These are phyloP conservation scores for Leptopilina myrica DNA, from an alignment of 2,888 invertebrate genomes.

Conservation along the genomic window DNA sequence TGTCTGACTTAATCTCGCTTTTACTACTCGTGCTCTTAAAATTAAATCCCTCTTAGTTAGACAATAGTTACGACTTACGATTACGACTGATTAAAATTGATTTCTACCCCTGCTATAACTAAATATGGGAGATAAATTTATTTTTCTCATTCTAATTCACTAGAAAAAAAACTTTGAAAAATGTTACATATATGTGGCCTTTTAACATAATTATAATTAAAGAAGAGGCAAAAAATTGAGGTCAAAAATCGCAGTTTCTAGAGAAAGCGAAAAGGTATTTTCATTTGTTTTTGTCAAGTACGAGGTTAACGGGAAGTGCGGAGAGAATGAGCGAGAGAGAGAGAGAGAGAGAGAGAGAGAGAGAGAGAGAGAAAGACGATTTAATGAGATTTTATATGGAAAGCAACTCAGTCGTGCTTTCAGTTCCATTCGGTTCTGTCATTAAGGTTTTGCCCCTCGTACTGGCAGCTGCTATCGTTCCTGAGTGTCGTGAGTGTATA, in stretches of 20 bases:
- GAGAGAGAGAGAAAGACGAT: constrained; percentile 22
- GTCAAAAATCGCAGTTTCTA: constrained; percentile 44
- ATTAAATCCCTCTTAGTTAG: no score
- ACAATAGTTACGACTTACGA: no score
- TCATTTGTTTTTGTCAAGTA: constrained; percentile 45
- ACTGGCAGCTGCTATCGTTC: constrained; percentile 46
- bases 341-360: background rate
- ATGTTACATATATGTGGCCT: background rate
- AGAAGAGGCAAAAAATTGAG: constrained; percentile 42
- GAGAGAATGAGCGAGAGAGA: background rate
- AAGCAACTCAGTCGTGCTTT: constrained; percentile 48
- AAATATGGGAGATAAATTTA: background rate
- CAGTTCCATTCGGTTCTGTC: constrained; percentile 50
- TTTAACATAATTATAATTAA: background rate
- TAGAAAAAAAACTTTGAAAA: no score
- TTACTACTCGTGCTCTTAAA: no score
- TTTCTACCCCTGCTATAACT: no score
- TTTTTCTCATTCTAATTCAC: no score
- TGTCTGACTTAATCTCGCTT: no score
- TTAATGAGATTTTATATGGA: constrained; percentile 65
- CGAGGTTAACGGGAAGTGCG: constrained; percentile 12
- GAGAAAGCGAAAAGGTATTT: constrained; percentile 28
- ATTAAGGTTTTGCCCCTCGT: constrained; percentile 52
- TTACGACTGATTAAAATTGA: no score
- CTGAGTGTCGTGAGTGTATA: constrained; percentile 33